Evolutionary conservation across 1,140 invertebrate genomes (phyloP).

Genomic region (Camponotus vicinus): DNA sequence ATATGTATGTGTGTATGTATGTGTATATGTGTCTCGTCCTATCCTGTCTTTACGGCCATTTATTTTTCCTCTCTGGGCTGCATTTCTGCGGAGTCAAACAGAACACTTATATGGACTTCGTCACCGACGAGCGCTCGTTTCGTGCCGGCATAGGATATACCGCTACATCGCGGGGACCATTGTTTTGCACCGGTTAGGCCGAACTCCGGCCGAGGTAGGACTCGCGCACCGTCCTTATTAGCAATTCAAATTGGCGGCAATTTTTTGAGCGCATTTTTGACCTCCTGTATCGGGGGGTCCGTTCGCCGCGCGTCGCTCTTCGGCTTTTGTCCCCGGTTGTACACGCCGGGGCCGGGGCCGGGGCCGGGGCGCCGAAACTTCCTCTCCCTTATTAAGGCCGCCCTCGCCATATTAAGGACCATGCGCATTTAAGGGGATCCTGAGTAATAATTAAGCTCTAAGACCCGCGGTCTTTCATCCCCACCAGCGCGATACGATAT

Average conservation of each 20-base stretch:
- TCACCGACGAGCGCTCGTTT: conserved; percentile 81
- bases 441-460: conserved; percentile 78
- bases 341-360: conserved; percentile 61
- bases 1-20: neutral
- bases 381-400: conserved; percentile 85
- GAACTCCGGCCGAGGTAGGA: conserved; percentile 71
- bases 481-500: neutral
- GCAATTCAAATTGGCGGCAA: conserved; percentile 87
- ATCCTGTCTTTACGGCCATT: conserved; percentile 76
- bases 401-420: conserved; percentile 85
- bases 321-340: conserved; percentile 75
- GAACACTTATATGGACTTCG: conserved; percentile 86
- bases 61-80: conserved; percentile 82
- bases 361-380: conserved; percentile 79
- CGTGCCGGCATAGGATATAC: conserved; percentile 80
- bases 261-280: conserved; percentile 87
- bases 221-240: conserved; percentile 81
- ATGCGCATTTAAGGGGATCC: conserved; percentile 57
- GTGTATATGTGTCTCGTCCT: conserved; percentile 51
- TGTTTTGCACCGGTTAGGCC: conserved; percentile 83
- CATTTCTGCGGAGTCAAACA: conserved; percentile 84
- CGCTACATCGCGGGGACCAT: conserved; percentile 83
- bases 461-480: neutral
- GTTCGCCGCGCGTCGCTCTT: conserved; percentile 63
- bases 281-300: conserved; percentile 85